These are phyloP conservation scores for Melikaiella ostensackeni DNA, from an alignment of 2,888 invertebrate species.

Conservation along the genomic window DNA sequence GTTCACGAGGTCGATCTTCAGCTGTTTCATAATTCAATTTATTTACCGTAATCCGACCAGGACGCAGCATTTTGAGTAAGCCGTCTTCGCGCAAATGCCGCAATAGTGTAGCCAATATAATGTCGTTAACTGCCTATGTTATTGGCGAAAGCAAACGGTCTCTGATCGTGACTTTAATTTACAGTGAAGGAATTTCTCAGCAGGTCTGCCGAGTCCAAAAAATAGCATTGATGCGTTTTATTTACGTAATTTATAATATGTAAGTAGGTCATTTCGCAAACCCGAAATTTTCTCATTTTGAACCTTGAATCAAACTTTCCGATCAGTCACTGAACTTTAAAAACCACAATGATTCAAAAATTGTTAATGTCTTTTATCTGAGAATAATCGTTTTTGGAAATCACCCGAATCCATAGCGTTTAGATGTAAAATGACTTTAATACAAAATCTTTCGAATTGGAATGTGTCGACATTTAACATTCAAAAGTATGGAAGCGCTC, in stretches of 20 bases:
- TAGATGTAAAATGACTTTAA: too few relatives aligned
- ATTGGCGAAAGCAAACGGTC: constrained; percentile 2
- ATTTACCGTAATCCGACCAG: constrained; percentile 8
- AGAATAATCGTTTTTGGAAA: too few relatives aligned
- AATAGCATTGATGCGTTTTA: neutral
- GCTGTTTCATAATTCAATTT: neutral
- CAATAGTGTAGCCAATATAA: constrained; percentile 5
- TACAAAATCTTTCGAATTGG: too few relatives aligned
- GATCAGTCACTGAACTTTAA: neutral
- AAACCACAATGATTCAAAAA: neutral
- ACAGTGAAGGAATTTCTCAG: neutral
- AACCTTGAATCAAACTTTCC: neutral
- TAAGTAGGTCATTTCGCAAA: neutral
- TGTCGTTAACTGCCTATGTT: neutral
- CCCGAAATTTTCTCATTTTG: neutral
- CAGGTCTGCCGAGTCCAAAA: neutral
- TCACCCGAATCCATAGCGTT: too few relatives aligned
- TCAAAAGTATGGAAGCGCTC: too few relatives aligned
- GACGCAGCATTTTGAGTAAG: neutral
- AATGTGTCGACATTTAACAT: too few relatives aligned
- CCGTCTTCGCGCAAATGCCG: neutral
- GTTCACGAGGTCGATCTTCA: neutral
- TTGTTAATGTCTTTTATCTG: too few relatives aligned
- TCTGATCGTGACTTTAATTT: neutral
- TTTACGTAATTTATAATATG: neutral